A percentile compares a stretch with the other conserved stretches of the same genome.
Conservation (phyloP, 2,113 vertebrate species). For the Gavia stellata region DNA sequence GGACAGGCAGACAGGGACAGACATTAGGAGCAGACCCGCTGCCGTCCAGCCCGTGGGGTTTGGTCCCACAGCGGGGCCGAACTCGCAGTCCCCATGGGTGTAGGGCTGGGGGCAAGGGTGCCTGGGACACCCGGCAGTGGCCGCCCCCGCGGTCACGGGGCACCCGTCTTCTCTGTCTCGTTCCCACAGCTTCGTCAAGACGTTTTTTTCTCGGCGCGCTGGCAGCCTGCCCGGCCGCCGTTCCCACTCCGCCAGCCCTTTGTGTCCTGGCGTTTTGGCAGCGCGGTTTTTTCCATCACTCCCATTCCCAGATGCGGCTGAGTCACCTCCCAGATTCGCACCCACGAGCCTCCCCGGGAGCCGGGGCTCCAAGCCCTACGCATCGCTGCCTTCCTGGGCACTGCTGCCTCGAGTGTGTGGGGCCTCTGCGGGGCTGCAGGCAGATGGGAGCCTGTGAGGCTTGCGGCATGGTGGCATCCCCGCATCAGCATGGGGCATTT, state of each 20-base stretch:
- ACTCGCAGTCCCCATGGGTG: rapidly evolving
- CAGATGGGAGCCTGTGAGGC: not conserved
- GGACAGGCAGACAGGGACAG: not conserved
- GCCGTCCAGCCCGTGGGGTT: not conserved
- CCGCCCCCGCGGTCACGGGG: not conserved
- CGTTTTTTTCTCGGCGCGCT: not conserved
- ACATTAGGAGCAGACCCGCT: not conserved
- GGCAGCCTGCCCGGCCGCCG: not conserved
- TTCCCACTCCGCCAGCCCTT: conserved; percentile 11
- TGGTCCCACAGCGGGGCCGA: not conserved
- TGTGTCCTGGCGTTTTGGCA: conserved; percentile 11
- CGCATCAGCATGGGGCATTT: rapidly evolving
- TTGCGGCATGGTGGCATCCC: rapidly evolving
- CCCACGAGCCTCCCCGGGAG: not conserved
- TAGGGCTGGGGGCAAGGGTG: not conserved
- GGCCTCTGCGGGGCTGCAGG: not conserved
- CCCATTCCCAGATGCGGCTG: conserved; percentile 52
- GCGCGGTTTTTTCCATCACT: conserved; percentile 35
- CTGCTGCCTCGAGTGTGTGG: not conserved
- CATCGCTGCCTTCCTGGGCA: not conserved
- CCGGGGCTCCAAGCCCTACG: not conserved
- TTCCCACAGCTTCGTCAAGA: conserved; percentile 35
- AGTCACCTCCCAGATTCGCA: conserved; percentile 46
- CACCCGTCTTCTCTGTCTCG: not conserved
- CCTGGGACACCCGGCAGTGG: not conserved